Evolutionary conservation across 2,888 invertebrate genomes (phyloP).

Genomic region (Alcis repandata): DNA sequence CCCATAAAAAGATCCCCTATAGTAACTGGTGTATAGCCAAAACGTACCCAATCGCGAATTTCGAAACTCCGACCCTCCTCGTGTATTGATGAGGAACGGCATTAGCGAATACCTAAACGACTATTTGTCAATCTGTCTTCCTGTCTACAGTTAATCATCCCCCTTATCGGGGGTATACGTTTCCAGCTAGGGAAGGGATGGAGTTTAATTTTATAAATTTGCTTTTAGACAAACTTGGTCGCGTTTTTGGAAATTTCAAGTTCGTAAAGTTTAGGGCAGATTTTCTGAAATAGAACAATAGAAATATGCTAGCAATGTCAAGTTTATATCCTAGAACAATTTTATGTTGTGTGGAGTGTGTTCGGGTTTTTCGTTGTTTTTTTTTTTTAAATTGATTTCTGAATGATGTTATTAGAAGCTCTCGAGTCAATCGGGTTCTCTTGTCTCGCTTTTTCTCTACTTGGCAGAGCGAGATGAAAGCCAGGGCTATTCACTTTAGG

Average conservation of each 20-base stretch:
- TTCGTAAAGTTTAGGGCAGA: background rate
- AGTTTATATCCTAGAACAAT: too few species aligned
- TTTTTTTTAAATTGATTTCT: too few species aligned
- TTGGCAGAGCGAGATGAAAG: too few species aligned
- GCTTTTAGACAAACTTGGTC: background rate
- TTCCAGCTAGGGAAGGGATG: background rate
- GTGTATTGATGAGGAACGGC: slow-evolving; percentile 81
- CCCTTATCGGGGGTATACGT: slow-evolving; percentile 68
- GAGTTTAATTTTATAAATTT: slow-evolving; percentile 6
- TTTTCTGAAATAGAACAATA: too few species aligned
- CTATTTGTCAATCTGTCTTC: slow-evolving; percentile 86
- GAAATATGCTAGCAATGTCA: too few species aligned
- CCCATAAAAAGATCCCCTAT: too few species aligned
- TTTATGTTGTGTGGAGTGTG: too few species aligned
- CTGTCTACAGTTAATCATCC: slow-evolving; percentile 85
- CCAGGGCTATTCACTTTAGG: too few species aligned
- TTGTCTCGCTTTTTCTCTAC: too few species aligned
- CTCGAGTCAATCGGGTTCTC: too few species aligned
- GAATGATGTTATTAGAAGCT: too few species aligned
- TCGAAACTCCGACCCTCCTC: slow-evolving; percentile 60
- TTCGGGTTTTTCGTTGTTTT: background rate
- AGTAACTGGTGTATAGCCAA: background rate
- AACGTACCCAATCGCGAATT: slow-evolving; percentile 40
- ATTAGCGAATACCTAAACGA: slow-evolving; percentile 85
- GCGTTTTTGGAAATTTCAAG: background rate